Evolutionary conservation across 2,888 invertebrate genomes (phyloP).

Genomic region (Morpho helenor): DNA sequence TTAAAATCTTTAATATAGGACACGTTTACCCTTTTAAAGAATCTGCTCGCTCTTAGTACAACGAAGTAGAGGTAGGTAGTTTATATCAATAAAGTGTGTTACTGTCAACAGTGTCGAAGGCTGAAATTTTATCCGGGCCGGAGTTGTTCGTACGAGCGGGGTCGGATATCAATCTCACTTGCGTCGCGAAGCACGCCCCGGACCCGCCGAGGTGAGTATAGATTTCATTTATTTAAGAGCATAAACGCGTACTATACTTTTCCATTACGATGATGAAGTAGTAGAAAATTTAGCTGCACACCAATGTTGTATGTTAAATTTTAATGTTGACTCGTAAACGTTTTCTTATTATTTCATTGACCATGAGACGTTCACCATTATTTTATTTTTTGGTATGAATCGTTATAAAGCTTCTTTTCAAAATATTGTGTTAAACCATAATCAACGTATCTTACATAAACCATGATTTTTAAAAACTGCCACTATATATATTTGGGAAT

Average conservation of each 20-base stretch:
- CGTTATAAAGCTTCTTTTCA: too few species aligned
- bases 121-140: slow-evolving; percentile 91
- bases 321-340: too few species aligned
- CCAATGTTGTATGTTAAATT: background rate
- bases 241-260: slow-evolving; percentile 6
- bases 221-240: slow-evolving; percentile 19
- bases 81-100: slow-evolving; percentile 27
- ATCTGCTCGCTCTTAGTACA: slow-evolving; percentile 5
- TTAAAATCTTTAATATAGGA: background rate
- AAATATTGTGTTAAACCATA: too few species aligned
- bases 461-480: too few species aligned
- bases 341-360: too few species aligned
- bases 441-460: too few species aligned
- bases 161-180: slow-evolving; percentile 95
- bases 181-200: slow-evolving; percentile 90
- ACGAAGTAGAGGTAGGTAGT: background rate
- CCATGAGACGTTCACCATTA: too few species aligned
- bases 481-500: too few species aligned
- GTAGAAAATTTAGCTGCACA: slow-evolving; percentile 2
- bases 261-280: slow-evolving; percentile 8
- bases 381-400: too few species aligned
- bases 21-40: slow-evolving; percentile 1
- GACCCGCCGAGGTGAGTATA: slow-evolving; percentile 85
- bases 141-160: slow-evolving; percentile 94
- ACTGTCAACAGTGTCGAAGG: slow-evolving; percentile 86